Percentiles rank a stretch among this genome's conserved stretches.
Conservation (phyloP, 2,113 vertebrate genomes). For the Variabilichromis moorii region DNA sequence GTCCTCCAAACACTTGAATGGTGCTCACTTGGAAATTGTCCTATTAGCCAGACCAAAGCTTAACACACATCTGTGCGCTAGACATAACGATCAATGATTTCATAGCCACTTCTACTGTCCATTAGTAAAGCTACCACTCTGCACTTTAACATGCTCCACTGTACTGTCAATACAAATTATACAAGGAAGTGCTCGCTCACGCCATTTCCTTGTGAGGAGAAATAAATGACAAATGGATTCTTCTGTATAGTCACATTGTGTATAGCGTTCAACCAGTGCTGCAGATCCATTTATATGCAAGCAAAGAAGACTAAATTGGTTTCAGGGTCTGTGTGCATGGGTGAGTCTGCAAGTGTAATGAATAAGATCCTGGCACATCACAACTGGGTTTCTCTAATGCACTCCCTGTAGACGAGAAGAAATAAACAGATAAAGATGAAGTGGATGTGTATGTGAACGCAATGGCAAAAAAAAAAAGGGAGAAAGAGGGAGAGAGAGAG, state of each 20-base stretch:
- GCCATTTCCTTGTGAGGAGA: conserved; percentile 23
- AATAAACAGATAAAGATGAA: conserved; percentile 62
- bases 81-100: conserved; percentile 32
- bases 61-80: neutral
- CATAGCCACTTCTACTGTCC: conserved; percentile 27
- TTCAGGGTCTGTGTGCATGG: neutral
- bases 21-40: neutral
- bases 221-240: conserved; percentile 47
- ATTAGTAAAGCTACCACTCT: conserved; percentile 40
- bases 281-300: conserved; percentile 39
- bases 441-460: conserved; percentile 34
- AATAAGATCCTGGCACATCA: conserved; percentile 60
- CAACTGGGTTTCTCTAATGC: conserved; percentile 49
- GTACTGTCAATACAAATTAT: conserved; percentile 15
- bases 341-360: conserved; percentile 44
- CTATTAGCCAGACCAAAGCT: neutral
- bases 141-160: conserved; percentile 20
- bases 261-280: neutral
- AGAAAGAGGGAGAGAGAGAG: neutral
- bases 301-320: conserved; percentile 35
- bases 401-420: conserved; percentile 45
- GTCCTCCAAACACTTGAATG: neutral
- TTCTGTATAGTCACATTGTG: neutral
- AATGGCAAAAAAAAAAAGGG: neutral
- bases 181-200: conserved; percentile 20